Evolutionary conservation across 2,113 vertebrate species (phyloP), one percentile per base, ranked within the genome.

Genomic region (Chrysemys picta): DNA sequence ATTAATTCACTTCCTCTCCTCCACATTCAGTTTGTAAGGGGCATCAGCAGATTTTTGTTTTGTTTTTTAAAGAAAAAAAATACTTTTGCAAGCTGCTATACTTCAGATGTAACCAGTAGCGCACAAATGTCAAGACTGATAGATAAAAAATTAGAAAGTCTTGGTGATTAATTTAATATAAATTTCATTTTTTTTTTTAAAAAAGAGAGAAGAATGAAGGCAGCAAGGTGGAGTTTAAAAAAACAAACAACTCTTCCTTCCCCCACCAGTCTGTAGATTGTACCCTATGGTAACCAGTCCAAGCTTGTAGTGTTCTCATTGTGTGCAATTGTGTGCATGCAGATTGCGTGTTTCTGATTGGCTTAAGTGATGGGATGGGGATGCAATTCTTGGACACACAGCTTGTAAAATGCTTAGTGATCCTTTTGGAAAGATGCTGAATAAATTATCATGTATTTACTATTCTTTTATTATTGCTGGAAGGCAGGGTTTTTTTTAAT

Each of bases 1-100:
- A 59, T 93, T 82, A 89, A 76, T 94, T 91, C 21, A 27, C n/a
- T 93, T 47, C 31, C 89, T 87, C 54, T 42, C 1, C 78, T 72
- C 29, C 12, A 65, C 69, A 29, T 45, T 50, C 14, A 0, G 1
- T 96, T 92, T 0, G 0, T 79, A 86, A 93, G 27, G 72, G 56
- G 42, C 38, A 47, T 24, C 5, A 27, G 42, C 25, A 35, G 11
- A 7, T 0, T 0, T 96, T 78, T 88, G 53, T 24, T 83, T 24
- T 22, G 5, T 27, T 82, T 31, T 21, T 38, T 17, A 31, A 35
- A 72, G 54, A 54, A 35, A 57, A n/a, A 38, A 93, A 84, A 87
- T 53, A 50, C 14, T 89, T 82, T 6, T 57, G 3, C 10, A 59
- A 31, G 47, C 8, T 50, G 14, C 47, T 89, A 1, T 57, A 79